These are phyloP conservation scores for Zelostemma sp. DNA, from an alignment of 1,140 invertebrate genomes.

Conservation along the genomic window DNA sequence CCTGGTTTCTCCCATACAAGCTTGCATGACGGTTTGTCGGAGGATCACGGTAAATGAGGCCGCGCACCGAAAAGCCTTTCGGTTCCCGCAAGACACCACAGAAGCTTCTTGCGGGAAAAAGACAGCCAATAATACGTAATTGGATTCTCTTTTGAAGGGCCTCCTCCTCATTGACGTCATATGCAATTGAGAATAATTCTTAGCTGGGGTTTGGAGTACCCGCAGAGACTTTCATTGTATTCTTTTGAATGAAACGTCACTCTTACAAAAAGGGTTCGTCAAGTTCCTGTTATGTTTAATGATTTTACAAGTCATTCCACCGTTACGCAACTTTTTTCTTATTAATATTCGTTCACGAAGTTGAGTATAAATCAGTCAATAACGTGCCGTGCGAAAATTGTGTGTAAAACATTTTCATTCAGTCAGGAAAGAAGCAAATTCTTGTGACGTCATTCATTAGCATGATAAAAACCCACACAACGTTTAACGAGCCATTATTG, in stretches of 20 bases:
- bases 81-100: slow-evolving; percentile 7
- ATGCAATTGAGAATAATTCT: slow-evolving; percentile 8
- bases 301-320: neutral
- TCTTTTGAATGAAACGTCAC: neutral
- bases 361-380: no score
- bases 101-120: slow-evolving; percentile 11
- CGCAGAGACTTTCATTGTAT: slow-evolving; percentile 3
- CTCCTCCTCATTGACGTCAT: slow-evolving; percentile 15
- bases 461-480: no score
- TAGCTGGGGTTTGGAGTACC: slow-evolving; percentile 9
- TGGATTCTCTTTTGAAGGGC: slow-evolving; percentile 45
- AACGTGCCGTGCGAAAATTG: no score
- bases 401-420: no score
- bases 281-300: neutral
- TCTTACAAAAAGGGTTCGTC: neutral
- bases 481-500: no score
- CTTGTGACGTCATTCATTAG: no score
- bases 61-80: slow-evolving; percentile 8
- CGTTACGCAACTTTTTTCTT: no score
- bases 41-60: slow-evolving; percentile 9
- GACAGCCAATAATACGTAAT: slow-evolving; percentile 54
- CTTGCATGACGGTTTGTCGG: neutral
- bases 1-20: slow-evolving; percentile 48
- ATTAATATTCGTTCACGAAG: no score
- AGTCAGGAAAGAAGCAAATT: no score